Conservation (phyloP, 2,797 vertebrate species). For the Myotis planiceps region DNA sequence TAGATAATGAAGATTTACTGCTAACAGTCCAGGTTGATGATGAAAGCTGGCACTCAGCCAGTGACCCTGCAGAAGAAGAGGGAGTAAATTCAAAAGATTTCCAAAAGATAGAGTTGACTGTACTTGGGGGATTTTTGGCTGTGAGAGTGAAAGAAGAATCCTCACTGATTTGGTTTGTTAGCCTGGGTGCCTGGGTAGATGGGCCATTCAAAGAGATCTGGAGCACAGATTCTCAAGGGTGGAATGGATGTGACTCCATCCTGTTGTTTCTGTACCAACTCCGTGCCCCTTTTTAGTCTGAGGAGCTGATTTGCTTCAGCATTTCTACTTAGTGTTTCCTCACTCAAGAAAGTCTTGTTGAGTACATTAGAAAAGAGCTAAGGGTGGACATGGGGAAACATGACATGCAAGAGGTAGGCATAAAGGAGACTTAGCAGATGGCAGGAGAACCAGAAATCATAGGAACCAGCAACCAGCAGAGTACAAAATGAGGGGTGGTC, state of each 20-base stretch:
- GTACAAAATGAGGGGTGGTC: background rate
- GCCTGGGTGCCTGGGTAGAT: background rate
- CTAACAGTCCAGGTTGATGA: background rate
- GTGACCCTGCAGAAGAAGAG: background rate
- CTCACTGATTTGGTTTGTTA: background rate
- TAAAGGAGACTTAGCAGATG: background rate
- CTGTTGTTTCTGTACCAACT: background rate
- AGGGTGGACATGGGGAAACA: background rate
- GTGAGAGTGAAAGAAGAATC: background rate
- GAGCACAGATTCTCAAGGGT: background rate
- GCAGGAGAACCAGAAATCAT: background rate
- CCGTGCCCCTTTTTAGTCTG: background rate
- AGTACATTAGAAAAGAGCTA: background rate
- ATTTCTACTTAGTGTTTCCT: background rate
- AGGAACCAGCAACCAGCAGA: background rate
- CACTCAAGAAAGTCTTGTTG: background rate
- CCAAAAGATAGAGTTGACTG: background rate
- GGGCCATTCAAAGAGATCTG: background rate
- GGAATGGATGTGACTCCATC: background rate
- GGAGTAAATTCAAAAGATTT: background rate
- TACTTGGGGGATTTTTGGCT: background rate
- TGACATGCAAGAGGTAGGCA: background rate
- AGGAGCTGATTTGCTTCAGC: background rate
- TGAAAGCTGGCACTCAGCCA: background rate
- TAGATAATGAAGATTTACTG: background rate